Conservation (phyloP, 2,113 vertebrate genomes). For the Rutilus rutilus region DNA sequence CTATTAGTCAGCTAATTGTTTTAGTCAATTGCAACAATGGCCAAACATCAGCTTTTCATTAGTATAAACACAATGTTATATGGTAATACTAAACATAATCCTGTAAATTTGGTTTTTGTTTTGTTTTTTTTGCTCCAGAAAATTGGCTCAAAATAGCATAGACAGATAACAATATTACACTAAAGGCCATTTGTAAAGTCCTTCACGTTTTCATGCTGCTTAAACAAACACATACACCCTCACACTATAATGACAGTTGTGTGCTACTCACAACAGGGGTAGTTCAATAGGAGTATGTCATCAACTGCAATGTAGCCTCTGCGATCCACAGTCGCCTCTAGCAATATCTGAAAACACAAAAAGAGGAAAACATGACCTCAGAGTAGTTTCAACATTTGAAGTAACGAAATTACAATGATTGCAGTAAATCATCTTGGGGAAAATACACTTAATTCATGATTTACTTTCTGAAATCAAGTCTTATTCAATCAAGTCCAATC, state of each 20-base stretch:
- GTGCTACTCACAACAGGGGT: slow-evolving; percentile 92
- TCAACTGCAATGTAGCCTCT: slow-evolving; percentile 93
- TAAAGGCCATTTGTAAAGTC: background rate
- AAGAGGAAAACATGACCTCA: background rate
- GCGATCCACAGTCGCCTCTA: slow-evolving; percentile 89
- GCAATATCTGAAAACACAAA: slow-evolving; percentile 82
- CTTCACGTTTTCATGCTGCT: background rate
- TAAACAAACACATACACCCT: background rate
- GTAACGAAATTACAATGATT: background rate
- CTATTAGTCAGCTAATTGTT: too few species aligned
- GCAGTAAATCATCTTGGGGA: background rate
- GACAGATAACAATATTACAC: background rate
- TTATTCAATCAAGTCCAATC: background rate
- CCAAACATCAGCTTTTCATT: background rate
- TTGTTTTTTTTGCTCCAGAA: too few species aligned
- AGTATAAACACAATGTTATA: background rate
- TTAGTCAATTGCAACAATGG: background rate
- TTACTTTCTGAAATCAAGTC: background rate
- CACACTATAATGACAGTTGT: background rate
- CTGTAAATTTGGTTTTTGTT: too few species aligned
- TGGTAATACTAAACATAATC: too few species aligned
- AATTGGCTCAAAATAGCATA: background rate
- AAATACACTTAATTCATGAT: background rate
- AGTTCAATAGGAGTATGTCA: slow-evolving; percentile 94
- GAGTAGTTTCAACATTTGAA: background rate